Percentiles rank a stretch among this genome's conserved stretches.
Conservation (phyloP, 2,888 invertebrate genomes). For the Lithophane socia region DNA sequence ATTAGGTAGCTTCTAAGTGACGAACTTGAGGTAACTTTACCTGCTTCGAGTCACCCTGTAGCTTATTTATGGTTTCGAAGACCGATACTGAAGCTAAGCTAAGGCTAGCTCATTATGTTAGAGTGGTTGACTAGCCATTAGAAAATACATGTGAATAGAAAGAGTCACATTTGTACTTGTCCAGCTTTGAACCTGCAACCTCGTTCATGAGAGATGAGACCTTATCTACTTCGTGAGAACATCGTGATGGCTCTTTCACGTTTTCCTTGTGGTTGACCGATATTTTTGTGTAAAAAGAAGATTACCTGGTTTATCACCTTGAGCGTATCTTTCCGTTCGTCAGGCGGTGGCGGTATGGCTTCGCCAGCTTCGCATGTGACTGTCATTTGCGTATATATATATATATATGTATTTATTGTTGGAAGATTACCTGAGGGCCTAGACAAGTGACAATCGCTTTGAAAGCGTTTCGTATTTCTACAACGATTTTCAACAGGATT, state of each 20-base stretch:
- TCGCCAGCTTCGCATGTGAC: slow-evolving; percentile 71
- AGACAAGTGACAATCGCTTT: too few species aligned
- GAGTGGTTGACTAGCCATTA: neutral
- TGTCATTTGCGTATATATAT: too few species aligned
- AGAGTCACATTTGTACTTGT: too few species aligned
- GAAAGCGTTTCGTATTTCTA: too few species aligned
- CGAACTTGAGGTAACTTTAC: slow-evolving; percentile 39
- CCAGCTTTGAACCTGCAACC: too few species aligned
- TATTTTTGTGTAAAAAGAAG: neutral
- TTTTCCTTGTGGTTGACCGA: neutral
- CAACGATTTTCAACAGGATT: too few species aligned
- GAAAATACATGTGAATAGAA: too few species aligned
- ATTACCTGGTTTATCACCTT: slow-evolving; percentile 87
- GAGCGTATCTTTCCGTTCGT: slow-evolving; percentile 93
- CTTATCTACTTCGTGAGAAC: too few species aligned
- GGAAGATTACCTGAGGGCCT: too few species aligned
- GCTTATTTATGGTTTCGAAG: slow-evolving; percentile 18
- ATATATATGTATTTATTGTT: too few species aligned
- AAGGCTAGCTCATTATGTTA: neutral
- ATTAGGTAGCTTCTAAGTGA: slow-evolving; percentile 40
- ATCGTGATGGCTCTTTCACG: too few species aligned
- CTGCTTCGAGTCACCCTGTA: slow-evolving; percentile 13
- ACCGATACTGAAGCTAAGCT: neutral
- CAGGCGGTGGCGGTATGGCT: slow-evolving; percentile 87
- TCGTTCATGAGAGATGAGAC: too few species aligned